Conservation (phyloP, 1,140 invertebrate species). For the Lutraria rhynchaena region DNA sequence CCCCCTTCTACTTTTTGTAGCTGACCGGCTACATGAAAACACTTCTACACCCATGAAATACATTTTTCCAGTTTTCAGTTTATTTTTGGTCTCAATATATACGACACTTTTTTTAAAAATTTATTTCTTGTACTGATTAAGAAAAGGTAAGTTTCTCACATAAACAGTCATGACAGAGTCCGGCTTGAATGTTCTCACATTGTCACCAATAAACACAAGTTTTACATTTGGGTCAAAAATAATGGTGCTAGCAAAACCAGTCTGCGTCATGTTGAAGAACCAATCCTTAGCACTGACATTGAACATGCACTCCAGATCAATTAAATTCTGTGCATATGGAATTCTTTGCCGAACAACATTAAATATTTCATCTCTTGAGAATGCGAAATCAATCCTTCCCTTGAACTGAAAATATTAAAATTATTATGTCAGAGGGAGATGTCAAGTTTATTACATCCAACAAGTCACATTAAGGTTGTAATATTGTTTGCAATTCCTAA, state of each 20-base stretch:
- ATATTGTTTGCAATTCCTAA: too few species aligned
- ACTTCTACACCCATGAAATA: too few species aligned
- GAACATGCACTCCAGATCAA: conserved; percentile 92
- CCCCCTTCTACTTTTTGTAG: too few species aligned
- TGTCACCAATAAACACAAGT: conserved; percentile 92
- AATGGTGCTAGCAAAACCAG: conserved; percentile 92
- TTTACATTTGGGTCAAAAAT: conserved; percentile 93
- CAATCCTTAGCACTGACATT: conserved; percentile 90
- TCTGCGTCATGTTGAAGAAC: conserved; percentile 92
- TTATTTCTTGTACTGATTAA: too few species aligned
- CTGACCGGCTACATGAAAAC: too few species aligned
- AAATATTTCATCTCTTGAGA: conserved; percentile 91
- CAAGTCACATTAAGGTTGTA: too few species aligned
- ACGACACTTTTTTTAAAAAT: too few species aligned
- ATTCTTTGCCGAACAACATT: conserved; percentile 82
- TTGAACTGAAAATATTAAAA: conserved; percentile 87
- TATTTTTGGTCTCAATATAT: too few species aligned
- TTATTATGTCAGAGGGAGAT: neutral
- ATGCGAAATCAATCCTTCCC: conserved; percentile 92
- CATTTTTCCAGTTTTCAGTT: too few species aligned
- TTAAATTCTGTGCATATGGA: conserved; percentile 73
- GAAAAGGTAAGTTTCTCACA: conserved; percentile 71
- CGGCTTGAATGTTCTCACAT: conserved; percentile 96
- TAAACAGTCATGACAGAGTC: conserved; percentile 93
- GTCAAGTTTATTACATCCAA: too few species aligned